Percentiles rank a stretch among this genome's conserved stretches.
Conservation (phyloP, 2,888 invertebrate species). For the Tethea ocularis region DNA sequence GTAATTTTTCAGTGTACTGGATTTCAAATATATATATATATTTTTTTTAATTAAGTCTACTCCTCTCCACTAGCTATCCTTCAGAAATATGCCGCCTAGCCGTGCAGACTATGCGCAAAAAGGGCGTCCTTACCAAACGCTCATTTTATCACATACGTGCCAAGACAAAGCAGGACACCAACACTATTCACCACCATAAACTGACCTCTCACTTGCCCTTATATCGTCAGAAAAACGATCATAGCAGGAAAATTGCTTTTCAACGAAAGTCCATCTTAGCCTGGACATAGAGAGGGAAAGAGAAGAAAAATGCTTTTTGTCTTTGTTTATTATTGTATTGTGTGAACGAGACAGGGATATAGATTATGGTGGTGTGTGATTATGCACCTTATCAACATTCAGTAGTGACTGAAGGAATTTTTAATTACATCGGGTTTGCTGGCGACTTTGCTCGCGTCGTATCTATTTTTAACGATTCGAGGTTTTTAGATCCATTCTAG, state of each 20-base stretch:
- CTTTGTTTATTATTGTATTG: constrained; percentile 63
- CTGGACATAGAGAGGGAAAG: constrained; percentile 43
- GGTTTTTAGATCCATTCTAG: not conserved
- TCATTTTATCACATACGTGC: constrained; percentile 77
- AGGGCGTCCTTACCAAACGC: constrained; percentile 75
- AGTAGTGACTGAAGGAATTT: constrained; percentile 23
- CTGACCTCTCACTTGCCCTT: constrained; percentile 17
- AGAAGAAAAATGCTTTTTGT: constrained; percentile 55
- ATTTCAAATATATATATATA: no score
- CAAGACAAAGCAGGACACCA: constrained; percentile 56
- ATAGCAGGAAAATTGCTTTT: constrained; percentile 24
- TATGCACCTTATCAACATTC: constrained; percentile 40
- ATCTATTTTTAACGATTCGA: not conserved
- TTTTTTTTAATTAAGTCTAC: constrained; percentile 11
- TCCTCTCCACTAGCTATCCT: constrained; percentile 46
- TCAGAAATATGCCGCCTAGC: constrained; percentile 80
- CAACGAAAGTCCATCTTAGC: constrained; percentile 32
- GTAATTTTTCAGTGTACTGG: no score
- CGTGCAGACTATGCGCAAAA: constrained; percentile 81
- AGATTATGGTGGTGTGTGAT: constrained; percentile 46
- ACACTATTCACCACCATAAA: constrained; percentile 17
- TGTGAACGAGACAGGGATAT: constrained; percentile 51
- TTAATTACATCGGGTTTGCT: constrained; percentile 9
- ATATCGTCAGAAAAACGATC: constrained; percentile 33
- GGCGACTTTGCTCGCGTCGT: not conserved